Conservation (phyloP, 2,797 vertebrate species). For the Eleutherodactylus coqui region DNA sequence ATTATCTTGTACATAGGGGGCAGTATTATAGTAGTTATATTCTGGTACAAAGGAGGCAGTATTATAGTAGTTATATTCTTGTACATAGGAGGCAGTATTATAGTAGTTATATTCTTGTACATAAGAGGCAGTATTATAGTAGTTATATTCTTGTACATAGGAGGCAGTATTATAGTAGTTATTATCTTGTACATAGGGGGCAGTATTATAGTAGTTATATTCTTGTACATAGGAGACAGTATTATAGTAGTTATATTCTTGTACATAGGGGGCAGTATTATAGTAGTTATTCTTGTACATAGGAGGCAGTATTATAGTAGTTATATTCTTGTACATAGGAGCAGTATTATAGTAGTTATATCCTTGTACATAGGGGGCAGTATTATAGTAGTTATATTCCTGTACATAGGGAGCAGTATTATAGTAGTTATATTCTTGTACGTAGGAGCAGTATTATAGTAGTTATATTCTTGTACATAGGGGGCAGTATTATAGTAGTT, state of each 20-base stretch:
- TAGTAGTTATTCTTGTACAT: neutral
- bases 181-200: neutral
- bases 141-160: neutral
- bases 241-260: constrained; percentile 5
- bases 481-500: too few relatives aligned
- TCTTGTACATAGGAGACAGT: constrained; percentile 5
- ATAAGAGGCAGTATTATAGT: constrained; percentile 7
- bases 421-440: too few relatives aligned
- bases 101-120: neutral
- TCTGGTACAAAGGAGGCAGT: too few relatives aligned
- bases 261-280: neutral
- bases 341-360: constrained; percentile 10
- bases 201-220: constrained; percentile 21
- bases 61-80: too few relatives aligned
- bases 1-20: neutral
- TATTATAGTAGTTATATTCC: too few relatives aligned
- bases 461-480: too few relatives aligned
- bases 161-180: neutral
- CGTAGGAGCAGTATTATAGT: too few relatives aligned
- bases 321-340: too few relatives aligned
- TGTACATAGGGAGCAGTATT: neutral
- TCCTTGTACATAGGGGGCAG: neutral
- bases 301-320: too few relatives aligned
- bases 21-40: too few relatives aligned
- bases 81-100: neutral